These are phyloP conservation scores for Indicator indicator DNA, from an alignment of 2,113 vertebrate genomes.

Conservation along the genomic window DNA sequence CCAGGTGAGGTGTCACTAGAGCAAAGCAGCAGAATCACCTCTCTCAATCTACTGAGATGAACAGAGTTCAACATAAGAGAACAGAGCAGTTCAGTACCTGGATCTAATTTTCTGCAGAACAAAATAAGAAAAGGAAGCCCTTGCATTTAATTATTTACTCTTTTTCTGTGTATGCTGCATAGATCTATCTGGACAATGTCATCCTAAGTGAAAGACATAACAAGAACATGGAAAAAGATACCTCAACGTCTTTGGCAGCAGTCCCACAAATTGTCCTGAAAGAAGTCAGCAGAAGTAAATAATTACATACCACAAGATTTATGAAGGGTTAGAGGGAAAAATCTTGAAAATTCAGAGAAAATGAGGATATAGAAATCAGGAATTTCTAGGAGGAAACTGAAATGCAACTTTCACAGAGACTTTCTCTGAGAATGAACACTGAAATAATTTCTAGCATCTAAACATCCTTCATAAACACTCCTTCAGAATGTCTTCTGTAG, in stretches of 20 bases:
- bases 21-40: too few relatives aligned
- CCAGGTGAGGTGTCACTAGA: too few relatives aligned
- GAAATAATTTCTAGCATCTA: background rate
- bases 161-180: background rate
- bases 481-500: background rate
- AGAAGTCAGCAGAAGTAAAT: constrained; percentile 38
- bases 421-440: background rate
- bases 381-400: background rate
- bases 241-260: constrained; percentile 49
- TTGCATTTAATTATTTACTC: background rate
- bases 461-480: background rate
- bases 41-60: background rate
- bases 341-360: constrained; percentile 1
- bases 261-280: background rate
- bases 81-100: background rate
- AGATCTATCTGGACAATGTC: background rate
- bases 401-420: background rate
- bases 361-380: background rate
- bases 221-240: constrained; percentile 44
- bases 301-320: background rate
- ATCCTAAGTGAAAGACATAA: background rate
- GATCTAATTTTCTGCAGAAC: background rate
- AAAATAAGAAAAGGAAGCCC: background rate
- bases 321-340: background rate
- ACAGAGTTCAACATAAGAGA: background rate